phyloP scores from a whole-genome alignment of 2,888 invertebrate genomes.

The Drosophila sordidula region DNA sequence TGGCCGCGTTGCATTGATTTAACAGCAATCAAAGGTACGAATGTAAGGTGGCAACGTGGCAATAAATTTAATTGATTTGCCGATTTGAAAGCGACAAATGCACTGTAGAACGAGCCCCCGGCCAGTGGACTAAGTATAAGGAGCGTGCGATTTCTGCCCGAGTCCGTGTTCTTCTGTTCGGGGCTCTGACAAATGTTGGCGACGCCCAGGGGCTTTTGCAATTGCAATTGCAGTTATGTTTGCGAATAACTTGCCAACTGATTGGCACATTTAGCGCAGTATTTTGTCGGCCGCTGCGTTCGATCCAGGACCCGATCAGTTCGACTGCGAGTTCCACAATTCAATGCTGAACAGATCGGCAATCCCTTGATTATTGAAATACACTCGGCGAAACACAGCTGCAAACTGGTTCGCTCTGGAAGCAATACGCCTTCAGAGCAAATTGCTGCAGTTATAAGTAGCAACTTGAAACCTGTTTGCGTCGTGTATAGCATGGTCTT shows the following conservation, averaged over 20 bases:
- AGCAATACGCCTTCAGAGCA: slow-evolving; percentile 17
- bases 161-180: background rate
- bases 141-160: slow-evolving; percentile 1
- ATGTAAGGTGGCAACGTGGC: slow-evolving; percentile 69
- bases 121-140: slow-evolving; percentile 50
- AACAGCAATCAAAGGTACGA: slow-evolving; percentile 46
- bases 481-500: slow-evolving; percentile 21
- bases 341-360: slow-evolving; percentile 68
- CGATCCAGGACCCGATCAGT: slow-evolving; percentile 15
- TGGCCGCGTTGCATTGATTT: slow-evolving; percentile 57
- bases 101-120: slow-evolving; percentile 12
- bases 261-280: slow-evolving; percentile 42
- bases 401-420: slow-evolving; percentile 68
- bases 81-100: slow-evolving; percentile 60
- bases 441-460: slow-evolving; percentile 43
- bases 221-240: slow-evolving; percentile 27
- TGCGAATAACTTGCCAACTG: slow-evolving; percentile 13
- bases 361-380: slow-evolving; percentile 78
- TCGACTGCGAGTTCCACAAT: slow-evolving; percentile 24
- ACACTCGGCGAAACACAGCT: slow-evolving; percentile 51
- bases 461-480: slow-evolving; percentile 57
- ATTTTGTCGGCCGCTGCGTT: slow-evolving; percentile 28
- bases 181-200: slow-evolving; percentile 66
- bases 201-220: slow-evolving; percentile 54
- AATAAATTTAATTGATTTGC: slow-evolving; percentile 78